Percentiles rank a stretch among this genome's conserved stretches.
These are phyloP conservation scores for Silurus lanzhouensis DNA, from an alignment of 2,797 vertebrate species.

Conservation along the genomic window DNA sequence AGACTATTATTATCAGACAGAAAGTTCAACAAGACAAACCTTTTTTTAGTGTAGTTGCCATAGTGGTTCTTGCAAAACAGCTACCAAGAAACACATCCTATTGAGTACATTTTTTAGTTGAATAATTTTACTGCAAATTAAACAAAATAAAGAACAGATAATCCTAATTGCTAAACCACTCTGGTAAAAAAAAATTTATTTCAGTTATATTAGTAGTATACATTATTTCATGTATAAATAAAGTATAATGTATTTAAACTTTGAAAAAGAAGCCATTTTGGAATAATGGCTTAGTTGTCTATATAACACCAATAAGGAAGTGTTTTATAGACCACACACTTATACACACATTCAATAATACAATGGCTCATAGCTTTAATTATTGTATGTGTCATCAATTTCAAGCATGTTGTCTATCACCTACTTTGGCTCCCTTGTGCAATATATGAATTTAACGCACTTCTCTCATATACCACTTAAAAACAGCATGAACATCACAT, in stretches of 20 bases:
- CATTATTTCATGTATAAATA: neutral
- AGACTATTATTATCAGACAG: neutral
- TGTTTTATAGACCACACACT: neutral
- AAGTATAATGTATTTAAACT: neutral
- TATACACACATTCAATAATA: neutral
- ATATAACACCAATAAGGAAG: neutral
- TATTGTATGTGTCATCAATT: neutral
- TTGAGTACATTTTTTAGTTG: neutral
- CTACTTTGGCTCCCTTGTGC: neutral
- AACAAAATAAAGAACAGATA: neutral
- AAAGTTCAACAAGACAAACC: neutral
- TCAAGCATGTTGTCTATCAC: neutral
- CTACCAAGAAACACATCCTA: neutral
- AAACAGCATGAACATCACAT: neutral
- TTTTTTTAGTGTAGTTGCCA: no score
- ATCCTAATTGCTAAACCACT: neutral
- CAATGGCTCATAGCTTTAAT: neutral
- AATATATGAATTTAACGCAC: neutral
- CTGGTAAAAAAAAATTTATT: slow-evolving; percentile 13
- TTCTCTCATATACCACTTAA: neutral
- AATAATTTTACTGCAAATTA: neutral
- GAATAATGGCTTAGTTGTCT: neutral
- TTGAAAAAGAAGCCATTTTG: neutral
- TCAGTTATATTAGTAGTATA: neutral
- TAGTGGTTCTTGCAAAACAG: neutral